Base-by-base conservation (phyloP, 2,113 vertebrate species). In the Cacatua alba region DNA sequence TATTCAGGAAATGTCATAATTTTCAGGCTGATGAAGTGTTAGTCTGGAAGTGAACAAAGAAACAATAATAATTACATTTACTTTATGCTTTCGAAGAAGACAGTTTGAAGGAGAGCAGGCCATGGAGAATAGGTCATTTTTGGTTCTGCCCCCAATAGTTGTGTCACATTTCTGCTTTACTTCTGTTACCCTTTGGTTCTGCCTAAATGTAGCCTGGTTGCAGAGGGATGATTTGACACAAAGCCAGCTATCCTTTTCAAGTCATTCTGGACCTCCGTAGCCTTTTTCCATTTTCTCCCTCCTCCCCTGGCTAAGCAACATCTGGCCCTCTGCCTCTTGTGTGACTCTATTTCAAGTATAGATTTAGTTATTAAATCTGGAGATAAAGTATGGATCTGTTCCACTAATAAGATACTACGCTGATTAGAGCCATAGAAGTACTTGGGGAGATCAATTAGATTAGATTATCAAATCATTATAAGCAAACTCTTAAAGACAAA, bases 361-460 rank as follows among this genome's bases (percentile, higher is more conserved):
- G 96, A 96, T 96, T 95, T 94, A 94, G 96, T 96, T 96, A 95
- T 96, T 96, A 96, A 91, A 96, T 96, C 86, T 94, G 91, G 92
- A 96, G 96, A 92, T 96, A 96, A 96, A 91, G 91, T 94, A 97
- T 96, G 84, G 96, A 96, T 96, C 94, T 82, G 55, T 92, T 96
- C 89, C 53, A 65, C 89, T 94, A 95, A 93, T 97, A 83, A 96
- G 86, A 93, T 94, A 78, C 63, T 90, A 33, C 72, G 70, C 86
- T 92, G 86, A 96, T 95, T 96, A 96, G 92, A 90, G 90, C 90
- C 86, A 80, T 92, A 72, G 71, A 94, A 92, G 94, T 92, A 95
- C 86, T 90, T 39, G 49, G 80, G 84, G 53, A 95, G 90, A 95
- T 96, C 92, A 93, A 96, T 95, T 95, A 90, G 96, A 93, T 96